phyloP scores from a whole-genome alignment of 2,888 invertebrate species.

The Spisula solida region DNA sequence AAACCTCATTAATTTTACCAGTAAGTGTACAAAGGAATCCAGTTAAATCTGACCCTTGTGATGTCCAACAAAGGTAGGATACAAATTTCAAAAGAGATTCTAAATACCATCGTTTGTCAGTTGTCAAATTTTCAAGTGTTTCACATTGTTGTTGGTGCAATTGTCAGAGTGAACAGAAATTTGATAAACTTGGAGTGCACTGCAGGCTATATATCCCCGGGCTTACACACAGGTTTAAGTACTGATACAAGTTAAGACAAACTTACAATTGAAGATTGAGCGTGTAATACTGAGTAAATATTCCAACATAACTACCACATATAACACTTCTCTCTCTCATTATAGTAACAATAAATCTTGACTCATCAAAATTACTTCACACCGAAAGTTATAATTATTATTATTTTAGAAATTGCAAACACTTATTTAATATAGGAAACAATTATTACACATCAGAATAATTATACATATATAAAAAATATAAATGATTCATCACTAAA shows the following conservation, averaged over 20 bases:
- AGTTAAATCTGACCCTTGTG: constrained; percentile 27
- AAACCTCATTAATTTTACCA: constrained; percentile 39
- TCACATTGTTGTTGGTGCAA: constrained; percentile 36
- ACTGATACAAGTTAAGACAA: background rate
- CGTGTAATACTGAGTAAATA: background rate
- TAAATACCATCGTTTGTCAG: constrained; percentile 25
- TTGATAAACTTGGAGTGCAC: constrained; percentile 34
- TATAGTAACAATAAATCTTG: no score
- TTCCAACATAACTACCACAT: no score
- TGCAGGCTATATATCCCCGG: background rate
- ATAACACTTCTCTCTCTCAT: no score
- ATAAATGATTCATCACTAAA: no score
- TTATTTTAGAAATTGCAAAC: no score
- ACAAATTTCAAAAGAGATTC: constrained; percentile 21
- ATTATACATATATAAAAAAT: no score
- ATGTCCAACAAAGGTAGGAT: constrained; percentile 20
- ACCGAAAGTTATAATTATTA: no score
- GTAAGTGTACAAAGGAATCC: constrained; percentile 24
- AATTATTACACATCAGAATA: no score
- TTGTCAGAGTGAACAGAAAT: constrained; percentile 29
- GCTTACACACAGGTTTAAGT: background rate
- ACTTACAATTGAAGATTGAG: background rate
- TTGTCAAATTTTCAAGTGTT: constrained; percentile 31
- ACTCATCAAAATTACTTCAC: no score
- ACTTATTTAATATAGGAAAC: no score